Evolutionary conservation across 2,888 invertebrate species (phyloP), one percentile per base, ranked within the genome.

Genomic region (Mayetiola destructor): DNA sequence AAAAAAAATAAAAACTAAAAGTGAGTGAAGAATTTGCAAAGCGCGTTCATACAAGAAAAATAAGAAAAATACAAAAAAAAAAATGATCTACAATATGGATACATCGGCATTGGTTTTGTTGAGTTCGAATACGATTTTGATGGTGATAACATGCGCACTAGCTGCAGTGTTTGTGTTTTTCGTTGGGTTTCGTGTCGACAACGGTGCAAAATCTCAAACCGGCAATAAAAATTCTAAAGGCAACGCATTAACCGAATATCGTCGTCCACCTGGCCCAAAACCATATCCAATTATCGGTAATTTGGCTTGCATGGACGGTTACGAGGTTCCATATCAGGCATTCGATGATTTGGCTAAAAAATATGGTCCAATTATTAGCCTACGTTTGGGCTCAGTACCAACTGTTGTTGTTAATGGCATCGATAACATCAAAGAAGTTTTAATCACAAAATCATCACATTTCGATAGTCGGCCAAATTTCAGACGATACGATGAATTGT

Each of bases 381-480:
- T 80, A n/a, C 70, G 75, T 59, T 66, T 80, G 62, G 80, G 80
- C 10, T 72, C 70, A 39, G 73, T 78, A 14, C 73, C 74, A 35
- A 77, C 79, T 63, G 69, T 80, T 39, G 76, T 80, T 59, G 75
- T 80, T 18, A 79, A 78, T 63, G 79, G 77, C 10, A 69, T 78
- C 59, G 76, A 76, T 59, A 77, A 77, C 63, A 79, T 80, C 62
- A 71, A 74, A 58, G 80, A 80, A 63, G 77, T 79, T 18, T 70
- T 80, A 56, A 71, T 77, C 60, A 70, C 71, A 55, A 79, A 79
- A 61, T 79, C 80, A 6, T 73, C 76, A 32, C 76, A 78, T 60
- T 84, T 82, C 64, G 81, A 81, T 63, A 77, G 79, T 60, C 71
- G 84, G 56, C 82, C 82, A 0, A 77, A 80, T 66, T 82, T 84